Evolutionary conservation across 2,797 vertebrate species (phyloP).

Genomic region (Acrocephalus scirpaceus): DNA sequence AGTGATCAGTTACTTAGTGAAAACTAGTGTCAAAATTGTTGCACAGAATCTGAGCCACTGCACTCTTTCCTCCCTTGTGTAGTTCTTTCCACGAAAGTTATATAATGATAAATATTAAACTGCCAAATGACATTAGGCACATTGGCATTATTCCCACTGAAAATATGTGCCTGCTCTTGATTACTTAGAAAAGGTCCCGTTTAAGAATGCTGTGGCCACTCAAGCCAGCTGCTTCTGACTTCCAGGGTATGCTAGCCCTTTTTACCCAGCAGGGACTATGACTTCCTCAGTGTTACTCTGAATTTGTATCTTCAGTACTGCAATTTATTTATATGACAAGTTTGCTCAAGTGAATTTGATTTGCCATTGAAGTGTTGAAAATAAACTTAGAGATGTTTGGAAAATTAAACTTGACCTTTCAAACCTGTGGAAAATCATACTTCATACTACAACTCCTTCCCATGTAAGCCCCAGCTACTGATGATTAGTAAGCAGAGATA

Average conservation of each 20-base stretch:
- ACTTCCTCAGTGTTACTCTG: neutral
- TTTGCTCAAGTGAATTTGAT: neutral
- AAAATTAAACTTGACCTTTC: conserved; percentile 15
- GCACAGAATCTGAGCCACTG: neutral
- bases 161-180: neutral
- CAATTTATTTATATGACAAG: neutral
- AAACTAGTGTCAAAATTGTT: neutral
- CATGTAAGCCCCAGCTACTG: neutral
- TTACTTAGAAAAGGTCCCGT: neutral
- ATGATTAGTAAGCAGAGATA: neutral
- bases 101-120: neutral
- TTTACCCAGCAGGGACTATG: neutral
- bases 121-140: neutral
- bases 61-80: neutral
- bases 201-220: neutral
- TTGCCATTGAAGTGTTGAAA: conserved; percentile 8
- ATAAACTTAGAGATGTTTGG: neutral
- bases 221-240: neutral
- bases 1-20: neutral
- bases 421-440: neutral
- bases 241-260: neutral
- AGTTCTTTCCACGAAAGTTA: neutral
- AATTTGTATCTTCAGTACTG: neutral
- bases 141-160: neutral
- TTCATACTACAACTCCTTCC: neutral